Percentiles rank a stretch among this genome's conserved stretches.
phyloP scores from a whole-genome alignment of 2,888 invertebrate species.

The Cenopis cana region DNA sequence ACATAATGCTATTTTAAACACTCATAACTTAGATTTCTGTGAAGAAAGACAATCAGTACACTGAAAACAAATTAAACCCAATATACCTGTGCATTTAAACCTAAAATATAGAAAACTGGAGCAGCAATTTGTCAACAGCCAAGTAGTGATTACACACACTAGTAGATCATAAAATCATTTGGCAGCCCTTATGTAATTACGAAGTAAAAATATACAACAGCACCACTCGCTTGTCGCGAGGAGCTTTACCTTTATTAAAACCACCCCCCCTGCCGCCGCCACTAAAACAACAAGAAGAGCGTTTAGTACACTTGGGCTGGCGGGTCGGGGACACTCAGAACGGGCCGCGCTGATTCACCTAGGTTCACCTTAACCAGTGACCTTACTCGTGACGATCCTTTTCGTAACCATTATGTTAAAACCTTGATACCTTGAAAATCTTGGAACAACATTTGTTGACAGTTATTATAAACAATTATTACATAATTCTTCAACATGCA shows the following conservation, averaged over 20 bases:
- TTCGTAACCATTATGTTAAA: constrained; percentile 84
- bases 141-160: constrained; percentile 51
- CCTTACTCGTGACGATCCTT: constrained; percentile 83
- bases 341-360: constrained; percentile 85
- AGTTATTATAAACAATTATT: constrained; percentile 61
- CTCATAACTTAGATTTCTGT: background rate
- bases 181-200: constrained; percentile 82
- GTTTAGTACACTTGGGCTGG: constrained; percentile 87
- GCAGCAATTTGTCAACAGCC: constrained; percentile 61
- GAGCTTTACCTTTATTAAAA: constrained; percentile 98
- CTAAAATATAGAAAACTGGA: constrained; percentile 3
- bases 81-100: constrained; percentile 6
- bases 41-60: background rate
- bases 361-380: constrained; percentile 81
- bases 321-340: constrained; percentile 85
- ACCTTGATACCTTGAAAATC: constrained; percentile 82
- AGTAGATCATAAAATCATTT: constrained; percentile 58
- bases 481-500: constrained; percentile 62
- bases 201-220: constrained; percentile 87
- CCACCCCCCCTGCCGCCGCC: constrained; percentile 97
- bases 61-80: background rate
- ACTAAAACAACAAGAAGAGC: constrained; percentile 95
- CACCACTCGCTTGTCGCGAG: constrained; percentile 89
- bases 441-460: constrained; percentile 75
- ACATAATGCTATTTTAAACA: background rate